Base-by-base conservation (phyloP, 2,888 invertebrate species). In the Zelleria hepariella region DNA sequence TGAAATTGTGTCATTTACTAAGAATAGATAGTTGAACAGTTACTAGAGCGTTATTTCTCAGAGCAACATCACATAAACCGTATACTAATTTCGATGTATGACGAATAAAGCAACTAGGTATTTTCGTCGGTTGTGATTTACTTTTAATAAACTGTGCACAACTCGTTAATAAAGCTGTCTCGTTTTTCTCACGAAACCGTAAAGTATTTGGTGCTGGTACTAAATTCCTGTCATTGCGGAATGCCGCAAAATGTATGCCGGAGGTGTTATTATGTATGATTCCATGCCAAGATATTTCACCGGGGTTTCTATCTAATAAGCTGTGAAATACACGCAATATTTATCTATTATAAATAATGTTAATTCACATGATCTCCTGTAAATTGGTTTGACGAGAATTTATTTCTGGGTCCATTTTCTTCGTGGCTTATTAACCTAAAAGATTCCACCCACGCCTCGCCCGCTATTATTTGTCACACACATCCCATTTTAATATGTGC, bases 171-270 rank as follows among this genome's bases (percentile, higher is more conserved):
- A 42, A 15, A 1, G 32, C 32, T 42, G 32, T 42, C 32, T 42
- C 10, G 15, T 42, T 42, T 42, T 42, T 42, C 32, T 10, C 2
- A 42, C 15, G 15, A 42, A 3, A 42, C 1, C n/a, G n/a, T n/a
- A n/a, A 32, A 32, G 10, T 49, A 49, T 49, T 49, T 49, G 32
- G 5, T 49, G 49, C 18, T 5, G 15, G 24, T 25, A 53, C 24
- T 53, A 53, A 53, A 53, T 53, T 53, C 6, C 24, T 53, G 53
- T 53, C 53, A 25, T 8, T 53, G n/a, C 2, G 53, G 53, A 53
- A 53, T 53, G 25, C 23, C n/a, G 53, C n/a, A 58, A 51, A 23
- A 51, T 51, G 5, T 51, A 10, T 51, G 20, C 51, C 21, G 21
- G 1, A 51, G 32, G n/a, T n/a, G n/a, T n/a, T n/a, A n/a, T 42